Evolutionary conservation across 2,888 invertebrate genomes (phyloP).

Genomic region (Acronicta aceris): DNA sequence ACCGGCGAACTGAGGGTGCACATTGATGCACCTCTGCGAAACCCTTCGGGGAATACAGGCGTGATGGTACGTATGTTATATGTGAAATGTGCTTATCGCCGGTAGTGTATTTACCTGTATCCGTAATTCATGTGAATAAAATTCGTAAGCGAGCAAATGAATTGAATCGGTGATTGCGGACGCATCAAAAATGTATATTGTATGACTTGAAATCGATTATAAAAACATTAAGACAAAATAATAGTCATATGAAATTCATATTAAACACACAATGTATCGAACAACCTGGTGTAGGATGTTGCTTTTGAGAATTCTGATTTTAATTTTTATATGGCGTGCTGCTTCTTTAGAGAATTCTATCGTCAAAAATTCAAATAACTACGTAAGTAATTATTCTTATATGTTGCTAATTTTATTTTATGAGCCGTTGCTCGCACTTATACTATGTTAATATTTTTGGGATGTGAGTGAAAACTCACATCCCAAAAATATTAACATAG

Average conservation of each 20-base stretch:
- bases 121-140: slow-evolving; percentile 31
- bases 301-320: slow-evolving; percentile 39
- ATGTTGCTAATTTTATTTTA: background rate
- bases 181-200: slow-evolving; percentile 35
- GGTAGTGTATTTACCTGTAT: slow-evolving; percentile 1
- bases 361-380: slow-evolving; percentile 60
- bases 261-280: slow-evolving; percentile 19
- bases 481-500: too few species aligned
- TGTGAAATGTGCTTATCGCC: background rate
- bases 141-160: slow-evolving; percentile 20
- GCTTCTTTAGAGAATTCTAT: slow-evolving; percentile 42
- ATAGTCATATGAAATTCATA: slow-evolving; percentile 32
- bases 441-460: too few species aligned
- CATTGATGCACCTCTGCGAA: too few species aligned
- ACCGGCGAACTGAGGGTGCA: too few species aligned
- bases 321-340: slow-evolving; percentile 38
- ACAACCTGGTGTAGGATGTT: slow-evolving; percentile 37
- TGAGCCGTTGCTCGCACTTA: too few species aligned
- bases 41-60: too few species aligned
- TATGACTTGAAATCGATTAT: slow-evolving; percentile 40
- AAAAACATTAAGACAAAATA: slow-evolving; percentile 44
- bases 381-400: slow-evolving; percentile 54
- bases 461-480: too few species aligned
- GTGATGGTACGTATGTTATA: too few species aligned
- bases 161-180: slow-evolving; percentile 27